Percentiles rank a stretch among this genome's conserved stretches.
Evolutionary conservation across 1,140 invertebrate species (phyloP).

Genomic region (Drosophila murphyi): DNA sequence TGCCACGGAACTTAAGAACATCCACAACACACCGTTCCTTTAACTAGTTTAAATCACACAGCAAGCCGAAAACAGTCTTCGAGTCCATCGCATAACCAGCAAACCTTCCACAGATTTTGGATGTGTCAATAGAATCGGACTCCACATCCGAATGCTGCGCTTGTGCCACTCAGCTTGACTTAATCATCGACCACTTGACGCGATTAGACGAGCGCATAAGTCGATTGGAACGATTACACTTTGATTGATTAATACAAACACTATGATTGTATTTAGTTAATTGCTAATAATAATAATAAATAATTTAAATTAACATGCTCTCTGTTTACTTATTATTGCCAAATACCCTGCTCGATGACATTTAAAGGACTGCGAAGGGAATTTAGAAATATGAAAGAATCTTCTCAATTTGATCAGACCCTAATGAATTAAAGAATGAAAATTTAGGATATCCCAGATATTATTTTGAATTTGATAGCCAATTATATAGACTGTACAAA

Average conservation of each 20-base stretch:
- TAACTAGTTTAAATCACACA: conserved; percentile 31
- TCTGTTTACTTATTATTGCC: neutral
- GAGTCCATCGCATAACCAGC: conserved; percentile 33
- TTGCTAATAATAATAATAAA: conserved; percentile 9
- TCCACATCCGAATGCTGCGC: conserved; percentile 49
- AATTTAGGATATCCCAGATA: too few relatives aligned
- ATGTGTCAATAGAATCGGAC: conserved; percentile 62
- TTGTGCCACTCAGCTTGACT: conserved; percentile 56
- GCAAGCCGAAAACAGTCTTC: neutral
- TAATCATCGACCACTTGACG: conserved; percentile 39
- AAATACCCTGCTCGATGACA: too few relatives aligned
- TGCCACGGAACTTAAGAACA: conserved; percentile 23
- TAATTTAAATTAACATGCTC: conserved; percentile 12
- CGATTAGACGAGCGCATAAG: conserved; percentile 56
- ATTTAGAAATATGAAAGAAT: too few relatives aligned
- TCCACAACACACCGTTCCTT: conserved; percentile 28
- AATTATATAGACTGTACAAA: too few relatives aligned
- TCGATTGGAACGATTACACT: conserved; percentile 56
- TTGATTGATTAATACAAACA: conserved; percentile 11
- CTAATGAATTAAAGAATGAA: too few relatives aligned
- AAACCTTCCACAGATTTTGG: conserved; percentile 69
- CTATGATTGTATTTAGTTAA: neutral
- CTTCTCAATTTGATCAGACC: too few relatives aligned
- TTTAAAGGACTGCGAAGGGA: too few relatives aligned
- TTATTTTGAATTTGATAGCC: too few relatives aligned